phyloP scores from a whole-genome alignment of 1,140 invertebrate species.

The Hyles vespertilio region DNA sequence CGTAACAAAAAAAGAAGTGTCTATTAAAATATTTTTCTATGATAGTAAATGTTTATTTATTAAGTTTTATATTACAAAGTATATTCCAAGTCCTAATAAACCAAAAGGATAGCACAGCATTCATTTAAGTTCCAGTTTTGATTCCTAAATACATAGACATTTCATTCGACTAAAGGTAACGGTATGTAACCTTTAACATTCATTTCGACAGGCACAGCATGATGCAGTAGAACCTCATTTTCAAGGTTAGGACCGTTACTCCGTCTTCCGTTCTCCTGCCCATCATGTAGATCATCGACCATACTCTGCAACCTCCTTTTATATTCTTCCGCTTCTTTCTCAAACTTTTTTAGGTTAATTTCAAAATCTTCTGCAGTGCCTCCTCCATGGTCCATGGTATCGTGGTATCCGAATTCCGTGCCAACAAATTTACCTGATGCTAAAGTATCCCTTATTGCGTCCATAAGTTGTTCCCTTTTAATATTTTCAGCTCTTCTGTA shows the following conservation, averaged over 20 bases:
- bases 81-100: no score
- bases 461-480: constrained; percentile 1
- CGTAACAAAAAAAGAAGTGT: no score
- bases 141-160: no score
- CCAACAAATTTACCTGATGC: neutral
- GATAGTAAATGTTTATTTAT: no score
- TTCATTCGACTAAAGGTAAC: constrained; percentile 1
- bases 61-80: no score
- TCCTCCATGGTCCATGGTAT: constrained; percentile 10
- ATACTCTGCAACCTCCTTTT: neutral
- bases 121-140: no score
- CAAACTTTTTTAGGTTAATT: constrained; percentile 13
- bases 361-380: constrained; percentile 15
- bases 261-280: constrained; percentile 2
- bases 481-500: neutral
- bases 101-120: no score
- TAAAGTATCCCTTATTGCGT: constrained; percentile 2
- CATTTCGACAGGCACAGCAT: constrained; percentile 20
- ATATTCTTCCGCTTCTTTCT: neutral
- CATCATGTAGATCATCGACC: constrained; percentile 3
- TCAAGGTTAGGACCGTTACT: constrained; percentile 2
- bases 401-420: constrained; percentile 14
- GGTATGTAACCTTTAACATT: constrained; percentile 19
- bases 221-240: constrained; percentile 15
- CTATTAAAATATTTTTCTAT: no score